phyloP scores from a whole-genome alignment of 2,888 invertebrate genomes.

The Megastigmus dorsalis region DNA sequence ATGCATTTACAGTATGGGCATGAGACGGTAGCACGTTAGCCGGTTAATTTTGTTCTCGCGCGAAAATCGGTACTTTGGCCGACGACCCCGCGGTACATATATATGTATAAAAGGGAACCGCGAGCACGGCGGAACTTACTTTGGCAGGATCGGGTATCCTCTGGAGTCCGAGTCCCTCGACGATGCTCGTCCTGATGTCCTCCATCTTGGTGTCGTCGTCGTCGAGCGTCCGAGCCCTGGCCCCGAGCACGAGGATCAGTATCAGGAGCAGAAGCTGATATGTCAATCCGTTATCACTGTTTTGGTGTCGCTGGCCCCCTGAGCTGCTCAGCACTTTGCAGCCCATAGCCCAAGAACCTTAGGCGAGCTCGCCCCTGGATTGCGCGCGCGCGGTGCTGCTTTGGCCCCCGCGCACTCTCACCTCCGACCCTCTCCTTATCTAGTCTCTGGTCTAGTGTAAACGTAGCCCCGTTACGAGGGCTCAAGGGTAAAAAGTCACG shows the following conservation, averaged over 20 bases:
- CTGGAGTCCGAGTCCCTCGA: constrained; percentile 69
- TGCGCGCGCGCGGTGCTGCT: background rate
- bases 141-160: constrained; percentile 72
- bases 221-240: background rate
- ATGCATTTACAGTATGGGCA: too few species aligned
- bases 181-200: constrained; percentile 67
- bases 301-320: constrained; percentile 5
- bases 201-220: constrained; percentile 17
- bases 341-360: constrained; percentile 51
- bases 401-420: background rate
- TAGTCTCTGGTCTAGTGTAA: too few species aligned
- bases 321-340: constrained; percentile 13
- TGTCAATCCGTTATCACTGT: background rate
- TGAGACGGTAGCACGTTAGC: too few species aligned
- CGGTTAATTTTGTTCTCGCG: too few species aligned
- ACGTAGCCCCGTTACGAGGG: too few species aligned
- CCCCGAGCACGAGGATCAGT: background rate
- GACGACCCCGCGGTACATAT: too few species aligned
- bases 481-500: background rate
- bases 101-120: too few species aligned
- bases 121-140: constrained; percentile 59
- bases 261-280: background rate
- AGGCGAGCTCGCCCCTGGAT: background rate
- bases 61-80: too few species aligned
- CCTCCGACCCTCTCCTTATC: too few species aligned